Evolutionary conservation across 2,888 invertebrate species (phyloP).

Genomic region (Dryomyza anilis): DNA sequence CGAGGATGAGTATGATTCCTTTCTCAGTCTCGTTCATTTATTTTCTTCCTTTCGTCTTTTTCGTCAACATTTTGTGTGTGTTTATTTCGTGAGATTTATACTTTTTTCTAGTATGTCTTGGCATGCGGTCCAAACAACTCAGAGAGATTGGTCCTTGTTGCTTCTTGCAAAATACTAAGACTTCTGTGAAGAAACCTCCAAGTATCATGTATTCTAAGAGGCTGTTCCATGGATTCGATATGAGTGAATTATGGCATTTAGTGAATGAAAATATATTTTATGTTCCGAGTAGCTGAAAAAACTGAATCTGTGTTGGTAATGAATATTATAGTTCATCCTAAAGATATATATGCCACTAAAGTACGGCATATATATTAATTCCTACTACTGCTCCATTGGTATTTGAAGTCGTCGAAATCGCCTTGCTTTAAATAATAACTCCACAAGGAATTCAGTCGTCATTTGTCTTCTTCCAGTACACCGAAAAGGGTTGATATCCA

Average conservation of each 20-base stretch:
- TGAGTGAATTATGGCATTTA: slow-evolving; percentile 52
- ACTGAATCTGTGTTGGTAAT: neutral
- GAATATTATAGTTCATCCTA: neutral
- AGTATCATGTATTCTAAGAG: slow-evolving; percentile 26
- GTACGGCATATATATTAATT: neutral
- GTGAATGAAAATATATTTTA: slow-evolving; percentile 28
- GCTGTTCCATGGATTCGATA: slow-evolving; percentile 35
- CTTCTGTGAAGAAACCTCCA: too few relatives aligned
- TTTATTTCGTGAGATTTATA: slow-evolving; percentile 23
- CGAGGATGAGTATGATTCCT: slow-evolving; percentile 18
- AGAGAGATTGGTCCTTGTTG: too few relatives aligned
- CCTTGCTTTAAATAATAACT: slow-evolving; percentile 28
- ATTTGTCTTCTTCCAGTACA: slow-evolving; percentile 5
- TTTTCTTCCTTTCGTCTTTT: slow-evolving; percentile 21
- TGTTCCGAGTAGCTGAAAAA: neutral
- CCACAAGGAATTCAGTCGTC: slow-evolving; percentile 33
- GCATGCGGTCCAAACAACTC: too few relatives aligned
- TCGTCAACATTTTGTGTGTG: slow-evolving; percentile 24
- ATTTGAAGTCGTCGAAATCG: neutral
- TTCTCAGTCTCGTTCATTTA: slow-evolving; percentile 19
- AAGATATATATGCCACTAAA: neutral
- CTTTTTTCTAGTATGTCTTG: slow-evolving; percentile 9
- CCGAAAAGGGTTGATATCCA: too few relatives aligned
- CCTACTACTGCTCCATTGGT: neutral
- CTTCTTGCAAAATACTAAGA: too few relatives aligned